Evolutionary conservation across 2,797 vertebrate genomes (phyloP).

Genomic region (Pantherophis vulpinus): DNA sequence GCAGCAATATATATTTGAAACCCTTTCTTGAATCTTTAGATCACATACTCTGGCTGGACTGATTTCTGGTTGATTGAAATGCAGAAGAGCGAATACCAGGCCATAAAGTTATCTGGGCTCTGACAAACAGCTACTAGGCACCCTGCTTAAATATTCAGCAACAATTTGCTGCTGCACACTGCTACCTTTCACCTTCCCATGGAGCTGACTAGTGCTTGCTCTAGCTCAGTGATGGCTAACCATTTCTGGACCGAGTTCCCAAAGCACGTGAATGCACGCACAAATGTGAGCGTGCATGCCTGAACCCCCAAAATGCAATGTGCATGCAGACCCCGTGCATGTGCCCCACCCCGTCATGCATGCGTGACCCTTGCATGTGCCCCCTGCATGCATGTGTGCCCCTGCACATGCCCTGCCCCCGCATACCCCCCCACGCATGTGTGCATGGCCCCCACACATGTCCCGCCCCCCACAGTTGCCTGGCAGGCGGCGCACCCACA

Average conservation of each 20-base stretch:
- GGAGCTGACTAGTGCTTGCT: background rate
- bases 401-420: no score
- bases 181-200: background rate
- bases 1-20: background rate
- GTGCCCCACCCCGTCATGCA: no score
- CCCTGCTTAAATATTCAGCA: background rate
- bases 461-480: no score
- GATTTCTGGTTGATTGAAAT: background rate
- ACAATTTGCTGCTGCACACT: background rate
- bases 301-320: no score
- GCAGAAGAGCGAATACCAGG: background rate
- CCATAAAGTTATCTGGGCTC: background rate
- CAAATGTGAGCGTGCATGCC: no score
- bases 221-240: background rate
- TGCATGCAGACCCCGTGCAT: no score
- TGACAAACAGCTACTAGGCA: background rate
- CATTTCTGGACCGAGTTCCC: no score
- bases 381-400: no score
- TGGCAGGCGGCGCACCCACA: rapidly evolving
- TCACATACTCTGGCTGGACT: background rate
- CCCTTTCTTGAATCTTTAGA: background rate
- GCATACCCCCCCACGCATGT: no score
- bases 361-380: no score
- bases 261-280: no score
- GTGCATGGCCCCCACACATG: no score